Conservation (phyloP, 2,888 invertebrate genomes). For the Melangyna quadrimaculata region DNA sequence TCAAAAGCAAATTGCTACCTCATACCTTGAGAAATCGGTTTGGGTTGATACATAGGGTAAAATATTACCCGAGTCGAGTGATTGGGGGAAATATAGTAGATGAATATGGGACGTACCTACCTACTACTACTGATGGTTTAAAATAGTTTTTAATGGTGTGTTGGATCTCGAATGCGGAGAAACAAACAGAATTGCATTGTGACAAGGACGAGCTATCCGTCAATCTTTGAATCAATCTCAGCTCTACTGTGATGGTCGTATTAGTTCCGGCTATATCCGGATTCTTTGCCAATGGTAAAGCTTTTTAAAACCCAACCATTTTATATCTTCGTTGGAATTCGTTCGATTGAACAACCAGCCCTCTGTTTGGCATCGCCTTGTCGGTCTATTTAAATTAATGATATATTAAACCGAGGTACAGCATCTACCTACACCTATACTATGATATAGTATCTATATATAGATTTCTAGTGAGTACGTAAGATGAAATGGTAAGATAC, state of each 20-base stretch:
- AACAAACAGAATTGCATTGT: conserved; percentile 12
- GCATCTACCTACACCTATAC: no score
- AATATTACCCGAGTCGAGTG: conserved; percentile 27
- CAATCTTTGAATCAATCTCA: conserved; percentile 63
- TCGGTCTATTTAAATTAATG: conserved; percentile 70
- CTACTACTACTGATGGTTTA: background rate
- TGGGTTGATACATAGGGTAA: background rate
- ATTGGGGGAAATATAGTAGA: conserved; percentile 54
- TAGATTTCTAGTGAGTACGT: no score
- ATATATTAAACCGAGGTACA: conserved; percentile 69
- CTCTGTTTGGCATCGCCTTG: conserved; percentile 60
- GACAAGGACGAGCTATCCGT: conserved; percentile 22
- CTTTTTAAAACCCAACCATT: background rate
- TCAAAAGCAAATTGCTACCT: conserved; percentile 61
- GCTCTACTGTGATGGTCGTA: conserved; percentile 17
- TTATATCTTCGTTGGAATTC: background rate
- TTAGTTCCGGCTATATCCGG: background rate
- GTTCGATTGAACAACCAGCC: conserved; percentile 42
- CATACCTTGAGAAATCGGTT: conserved; percentile 51
- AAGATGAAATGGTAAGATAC: conserved; percentile 40
- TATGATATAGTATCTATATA: no score
- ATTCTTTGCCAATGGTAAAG: background rate
- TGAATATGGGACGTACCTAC: conserved; percentile 36
- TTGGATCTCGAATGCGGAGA: background rate
- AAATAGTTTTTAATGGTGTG: conserved; percentile 3